Evolutionary conservation across 23 tunicate genomes (phyloP).

Genomic region (Clavelina lepadiformis): DNA sequence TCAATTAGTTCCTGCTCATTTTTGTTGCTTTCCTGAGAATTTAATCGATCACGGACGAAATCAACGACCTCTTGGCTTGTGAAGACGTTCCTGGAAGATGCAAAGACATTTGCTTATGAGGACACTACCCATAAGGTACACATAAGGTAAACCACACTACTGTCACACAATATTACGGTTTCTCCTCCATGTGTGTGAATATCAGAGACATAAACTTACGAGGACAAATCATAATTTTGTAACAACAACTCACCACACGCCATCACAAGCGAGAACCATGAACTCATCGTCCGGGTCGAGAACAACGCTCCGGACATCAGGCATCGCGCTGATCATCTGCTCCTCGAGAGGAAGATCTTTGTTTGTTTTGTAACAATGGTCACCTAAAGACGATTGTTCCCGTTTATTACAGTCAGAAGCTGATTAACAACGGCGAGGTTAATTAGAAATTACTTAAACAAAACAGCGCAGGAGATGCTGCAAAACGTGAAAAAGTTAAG

Average conservation of each 20-base stretch:
- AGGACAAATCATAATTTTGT: no score
- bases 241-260: conserved; percentile 70
- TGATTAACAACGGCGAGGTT: neutral
- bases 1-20: conserved; percentile 1
- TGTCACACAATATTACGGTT: no score
- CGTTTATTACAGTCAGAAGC: neutral
- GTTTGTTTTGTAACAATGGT: conserved; percentile 84
- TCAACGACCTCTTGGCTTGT: conserved; percentile 84
- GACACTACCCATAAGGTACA: no score
- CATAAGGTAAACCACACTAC: no score
- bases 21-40: neutral
- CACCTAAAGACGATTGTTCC: conserved; percentile 33
- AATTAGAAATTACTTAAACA: no score
- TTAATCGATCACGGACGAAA: conserved; percentile 48
- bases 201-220: no score
- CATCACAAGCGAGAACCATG: conserved; percentile 90
- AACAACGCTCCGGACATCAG: conserved; percentile 59
- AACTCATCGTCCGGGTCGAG: conserved; percentile 71
- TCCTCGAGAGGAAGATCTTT: conserved; percentile 49
- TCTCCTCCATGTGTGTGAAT: no score
- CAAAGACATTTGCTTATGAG: no score
- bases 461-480: neutral
- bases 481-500: neutral
- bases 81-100: conserved; percentile 47
- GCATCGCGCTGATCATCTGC: conserved; percentile 82